Evolutionary conservation across 1,140 invertebrate genomes (phyloP).

Genomic region (Diabrotica virgifera): DNA sequence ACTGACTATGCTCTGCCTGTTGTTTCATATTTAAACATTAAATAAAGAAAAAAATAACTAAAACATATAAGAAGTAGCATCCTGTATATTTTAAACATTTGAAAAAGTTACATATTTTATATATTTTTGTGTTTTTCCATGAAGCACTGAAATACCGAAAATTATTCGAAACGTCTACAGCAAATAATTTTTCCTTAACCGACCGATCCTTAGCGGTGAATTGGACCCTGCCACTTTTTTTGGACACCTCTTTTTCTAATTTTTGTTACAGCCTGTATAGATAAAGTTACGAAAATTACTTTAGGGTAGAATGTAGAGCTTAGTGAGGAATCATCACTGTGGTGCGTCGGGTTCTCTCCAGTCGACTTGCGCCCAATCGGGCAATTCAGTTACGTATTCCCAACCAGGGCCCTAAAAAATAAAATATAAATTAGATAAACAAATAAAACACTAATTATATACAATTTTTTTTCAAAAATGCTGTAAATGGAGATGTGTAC

Average conservation of each 20-base stretch:
- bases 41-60: too few relatives aligned
- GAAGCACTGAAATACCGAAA: conserved; percentile 39
- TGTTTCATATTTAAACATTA: too few relatives aligned
- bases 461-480: too few relatives aligned
- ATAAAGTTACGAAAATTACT: conserved; percentile 29
- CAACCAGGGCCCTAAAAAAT: conserved; percentile 74
- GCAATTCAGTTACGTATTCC: conserved; percentile 85
- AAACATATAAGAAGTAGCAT: too few relatives aligned
- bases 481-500: too few relatives aligned
- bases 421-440: too few relatives aligned
- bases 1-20: too few relatives aligned
- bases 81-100: too few relatives aligned
- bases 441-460: too few relatives aligned
- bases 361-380: conserved; percentile 81
- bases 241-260: conserved; percentile 22
- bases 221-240: conserved; percentile 43
- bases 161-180: conserved; percentile 1
- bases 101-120: too few relatives aligned
- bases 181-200: conserved; percentile 13
- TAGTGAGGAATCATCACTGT: conserved; percentile 37
- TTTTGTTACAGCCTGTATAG: conserved; percentile 38
- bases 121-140: neutral
- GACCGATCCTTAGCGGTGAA: neutral
- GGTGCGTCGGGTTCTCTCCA: conserved; percentile 64
- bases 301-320: conserved; percentile 25